phyloP scores from a whole-genome alignment of 2,113 vertebrate species.

The Eidolon helvum region DNA sequence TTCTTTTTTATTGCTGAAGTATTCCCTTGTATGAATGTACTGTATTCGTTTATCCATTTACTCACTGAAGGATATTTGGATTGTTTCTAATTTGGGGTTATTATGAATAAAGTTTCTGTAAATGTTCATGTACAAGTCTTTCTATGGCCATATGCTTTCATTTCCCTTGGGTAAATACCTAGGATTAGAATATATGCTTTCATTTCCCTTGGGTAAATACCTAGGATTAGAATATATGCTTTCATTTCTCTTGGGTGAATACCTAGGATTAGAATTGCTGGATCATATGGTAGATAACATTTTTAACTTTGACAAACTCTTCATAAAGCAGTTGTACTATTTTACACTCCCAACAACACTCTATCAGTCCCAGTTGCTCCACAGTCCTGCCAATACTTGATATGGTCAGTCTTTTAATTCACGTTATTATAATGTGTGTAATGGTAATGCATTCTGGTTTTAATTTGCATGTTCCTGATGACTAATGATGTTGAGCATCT shows the following conservation, averaged over 20 bases:
- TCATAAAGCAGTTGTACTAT: not conserved
- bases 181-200: not conserved
- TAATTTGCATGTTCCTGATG: not conserved
- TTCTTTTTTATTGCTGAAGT: not conserved
- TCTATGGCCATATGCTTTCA: not conserved
- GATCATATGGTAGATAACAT: not conserved
- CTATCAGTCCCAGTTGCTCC: not conserved
- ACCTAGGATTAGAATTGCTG: not conserved
- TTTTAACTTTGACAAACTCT: not conserved
- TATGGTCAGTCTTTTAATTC: not conserved
- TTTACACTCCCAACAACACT: not conserved
- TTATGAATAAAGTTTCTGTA: not conserved
- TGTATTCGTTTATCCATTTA: not conserved
- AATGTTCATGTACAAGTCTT: not conserved
- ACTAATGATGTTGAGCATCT: not conserved
- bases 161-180: too few species aligned
- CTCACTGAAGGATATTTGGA: not conserved
- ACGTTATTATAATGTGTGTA: not conserved
- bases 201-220: too few species aligned
- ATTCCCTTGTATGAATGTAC: not conserved
- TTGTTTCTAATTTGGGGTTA: not conserved
- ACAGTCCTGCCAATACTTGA: not conserved
- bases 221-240: not conserved
- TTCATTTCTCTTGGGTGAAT: slow-evolving; percentile 21
- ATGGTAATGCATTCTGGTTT: not conserved